phyloP scores from a whole-genome alignment of 2,113 vertebrate species.

The Caranx melampygus region DNA sequence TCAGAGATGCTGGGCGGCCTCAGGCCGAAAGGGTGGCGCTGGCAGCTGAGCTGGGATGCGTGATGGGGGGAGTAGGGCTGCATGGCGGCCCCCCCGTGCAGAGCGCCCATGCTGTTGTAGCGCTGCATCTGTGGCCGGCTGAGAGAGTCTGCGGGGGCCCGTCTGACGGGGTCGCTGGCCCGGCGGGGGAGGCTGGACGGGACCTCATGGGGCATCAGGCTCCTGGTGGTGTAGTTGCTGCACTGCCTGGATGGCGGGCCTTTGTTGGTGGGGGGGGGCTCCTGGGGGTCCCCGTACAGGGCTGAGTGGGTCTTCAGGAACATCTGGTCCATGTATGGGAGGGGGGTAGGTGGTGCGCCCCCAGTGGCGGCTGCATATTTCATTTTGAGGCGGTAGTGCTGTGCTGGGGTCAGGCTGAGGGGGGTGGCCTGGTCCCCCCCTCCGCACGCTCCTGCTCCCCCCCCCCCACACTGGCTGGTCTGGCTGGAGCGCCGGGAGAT shows the following conservation, averaged over 20 bases:
- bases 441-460: slow-evolving; percentile 59
- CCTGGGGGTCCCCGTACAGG: slow-evolving; percentile 84
- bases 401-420: slow-evolving; percentile 92
- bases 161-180: slow-evolving; percentile 91
- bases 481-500: slow-evolving; percentile 93
- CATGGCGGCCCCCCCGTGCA: slow-evolving; percentile 39
- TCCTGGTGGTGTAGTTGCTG: slow-evolving; percentile 80
- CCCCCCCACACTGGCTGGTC: slow-evolving; percentile 87
- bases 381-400: slow-evolving; percentile 93
- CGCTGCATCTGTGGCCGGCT: slow-evolving; percentile 83
- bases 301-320: slow-evolving; percentile 87
- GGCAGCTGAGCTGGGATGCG: slow-evolving; percentile 84
- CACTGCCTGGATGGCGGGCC: slow-evolving; percentile 83
- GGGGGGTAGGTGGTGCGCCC: slow-evolving; percentile 91
- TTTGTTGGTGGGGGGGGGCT: slow-evolving; percentile 63
- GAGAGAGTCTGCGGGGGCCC: slow-evolving; percentile 66
- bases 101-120: slow-evolving; percentile 85
- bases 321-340: slow-evolving; percentile 91
- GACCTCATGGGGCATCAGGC: slow-evolving; percentile 85
- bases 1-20: slow-evolving; percentile 89
- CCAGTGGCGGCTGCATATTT: slow-evolving; percentile 94
- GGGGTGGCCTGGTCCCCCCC: slow-evolving; percentile 65
- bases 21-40: slow-evolving; percentile 74
- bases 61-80: slow-evolving; percentile 74
- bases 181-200: slow-evolving; percentile 84